Base-by-base conservation (phyloP, 2,113 vertebrate genomes). In the Pontoporia blainvillei region DNA sequence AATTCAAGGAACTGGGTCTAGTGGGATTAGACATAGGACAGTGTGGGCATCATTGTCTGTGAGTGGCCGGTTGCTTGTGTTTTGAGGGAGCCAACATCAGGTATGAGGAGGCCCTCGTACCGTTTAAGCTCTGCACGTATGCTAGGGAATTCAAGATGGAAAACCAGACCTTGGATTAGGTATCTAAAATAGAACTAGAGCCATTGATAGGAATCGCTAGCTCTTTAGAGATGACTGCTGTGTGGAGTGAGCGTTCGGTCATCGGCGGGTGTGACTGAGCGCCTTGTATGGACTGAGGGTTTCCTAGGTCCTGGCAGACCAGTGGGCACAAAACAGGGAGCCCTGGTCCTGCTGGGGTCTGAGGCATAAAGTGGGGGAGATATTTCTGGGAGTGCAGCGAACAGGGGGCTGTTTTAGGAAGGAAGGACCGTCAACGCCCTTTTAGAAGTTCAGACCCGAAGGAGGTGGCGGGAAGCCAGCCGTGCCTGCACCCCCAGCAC, bases 31-130 rank as follows among this genome's bases (percentile, higher is more conserved):
- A 10, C 23, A 29, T 0, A 49, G 18, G 29, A 90, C 21, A 41
- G 29, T 6, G 5, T 1, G 1, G 0, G n/a, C 29, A 18, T 49
- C 10, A 62, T 17, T 67, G 27, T 8, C 2, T 57, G 52, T 79
- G 25, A 86, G 84, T 34, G 52, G 46, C 44, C 75, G 36, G 18
- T 57, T 39, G 27, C 57, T 36, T 93, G 11, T 84, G 10, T 92
- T 78, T 88, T 69, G 31, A 92, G 44, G n/a, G 52, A 89, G 25
- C 34, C n/a, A 73, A 36, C 17, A 31, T n/a, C 27, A 9, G 15
- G 6, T 73, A 4, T 39, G 27, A 85, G n/a, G 78, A 61, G 79
- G 41, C 66, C 12, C n/a, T 57, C 36, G 52, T 36, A 72, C 57
- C 36, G 61, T 52, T 88, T 39, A 86, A 25, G 1, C 59, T 69